These are phyloP conservation scores for Etheostoma cragini DNA, from an alignment of 2,113 vertebrate species.

Conservation along the genomic window DNA sequence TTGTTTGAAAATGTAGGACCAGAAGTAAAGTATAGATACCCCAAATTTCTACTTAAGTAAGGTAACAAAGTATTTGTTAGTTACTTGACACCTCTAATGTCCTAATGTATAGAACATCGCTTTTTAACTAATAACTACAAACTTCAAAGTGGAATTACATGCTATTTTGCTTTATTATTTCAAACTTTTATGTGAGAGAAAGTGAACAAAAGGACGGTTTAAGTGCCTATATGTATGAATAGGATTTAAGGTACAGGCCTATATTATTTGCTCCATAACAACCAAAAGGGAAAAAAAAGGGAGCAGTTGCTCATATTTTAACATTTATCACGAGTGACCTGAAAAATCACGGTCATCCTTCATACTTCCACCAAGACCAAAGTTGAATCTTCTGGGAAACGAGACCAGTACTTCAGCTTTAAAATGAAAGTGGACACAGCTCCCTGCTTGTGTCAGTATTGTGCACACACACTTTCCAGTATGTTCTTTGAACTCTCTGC, in stretches of 20 bases:
- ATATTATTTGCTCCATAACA: neutral
- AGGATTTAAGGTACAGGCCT: neutral
- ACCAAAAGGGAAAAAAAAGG: neutral
- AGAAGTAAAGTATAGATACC: too few relatives aligned
- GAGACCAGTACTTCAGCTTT: conserved; percentile 14
- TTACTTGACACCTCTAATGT: too few relatives aligned
- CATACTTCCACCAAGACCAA: neutral
- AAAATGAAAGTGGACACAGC: conserved; percentile 30
- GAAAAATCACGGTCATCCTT: neutral
- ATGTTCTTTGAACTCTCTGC: conserved; percentile 77
- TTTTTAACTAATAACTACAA: neutral
- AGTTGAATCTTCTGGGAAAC: neutral
- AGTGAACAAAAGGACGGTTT: neutral
- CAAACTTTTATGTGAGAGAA: neutral
- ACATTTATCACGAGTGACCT: neutral
- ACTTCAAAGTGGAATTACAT: neutral
- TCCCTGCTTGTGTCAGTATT: conserved; percentile 53
- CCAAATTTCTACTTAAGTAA: too few relatives aligned
- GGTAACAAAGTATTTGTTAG: too few relatives aligned
- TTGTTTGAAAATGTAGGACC: too few relatives aligned
- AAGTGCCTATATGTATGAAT: neutral
- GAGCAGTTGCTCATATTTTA: neutral
- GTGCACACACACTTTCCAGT: conserved; percentile 73
- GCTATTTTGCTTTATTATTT: neutral
- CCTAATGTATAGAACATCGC: neutral